A percentile compares a stretch with the other conserved stretches of the same genome.
phyloP scores from a whole-genome alignment of 1,140 invertebrate genomes.

The Papilio glaucus region DNA sequence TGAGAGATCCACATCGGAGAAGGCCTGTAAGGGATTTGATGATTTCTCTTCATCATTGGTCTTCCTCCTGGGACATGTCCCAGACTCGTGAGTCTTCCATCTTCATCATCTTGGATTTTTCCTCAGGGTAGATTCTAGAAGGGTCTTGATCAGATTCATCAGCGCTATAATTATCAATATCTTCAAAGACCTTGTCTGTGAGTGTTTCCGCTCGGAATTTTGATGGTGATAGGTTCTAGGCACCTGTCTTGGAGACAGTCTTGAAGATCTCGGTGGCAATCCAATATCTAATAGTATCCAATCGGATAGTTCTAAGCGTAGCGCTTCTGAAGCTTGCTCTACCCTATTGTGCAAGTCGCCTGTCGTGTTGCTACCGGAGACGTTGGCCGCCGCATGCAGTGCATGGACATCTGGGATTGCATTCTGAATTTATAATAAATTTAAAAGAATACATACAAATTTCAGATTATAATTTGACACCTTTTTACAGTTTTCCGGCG shows the following conservation, averaged over 20 bases:
- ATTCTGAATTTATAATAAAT: too few relatives aligned
- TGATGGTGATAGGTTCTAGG: constrained; percentile 68
- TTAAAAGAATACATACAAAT: too few relatives aligned
- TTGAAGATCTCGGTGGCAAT: constrained; percentile 62
- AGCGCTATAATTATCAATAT: constrained; percentile 53
- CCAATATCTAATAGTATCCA: constrained; percentile 69
- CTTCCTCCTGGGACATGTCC: too few relatives aligned
- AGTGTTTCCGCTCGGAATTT: constrained; percentile 56
- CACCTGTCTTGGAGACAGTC: constrained; percentile 70
- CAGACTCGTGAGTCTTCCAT: constrained; percentile 41
- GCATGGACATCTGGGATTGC: too few relatives aligned
- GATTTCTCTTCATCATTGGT: constrained; percentile 40
- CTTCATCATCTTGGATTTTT: constrained; percentile 10
- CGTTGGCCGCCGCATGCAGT: constrained; percentile 63
- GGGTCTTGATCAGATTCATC: constrained; percentile 41
- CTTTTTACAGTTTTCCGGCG: too few relatives aligned
- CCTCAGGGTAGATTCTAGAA: constrained; percentile 7
- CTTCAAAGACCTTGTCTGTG: constrained; percentile 57
- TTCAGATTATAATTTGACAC: too few relatives aligned
- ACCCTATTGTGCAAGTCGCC: constrained; percentile 65
- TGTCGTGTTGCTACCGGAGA: constrained; percentile 53
- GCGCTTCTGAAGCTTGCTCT: constrained; percentile 70
- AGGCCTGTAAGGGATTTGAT: constrained; percentile 63
- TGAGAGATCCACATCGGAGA: constrained; percentile 67
- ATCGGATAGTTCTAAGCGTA: constrained; percentile 67